These are phyloP conservation scores for Sisyra nigra DNA, from an alignment of 2,888 invertebrate species.

Conservation along the genomic window DNA sequence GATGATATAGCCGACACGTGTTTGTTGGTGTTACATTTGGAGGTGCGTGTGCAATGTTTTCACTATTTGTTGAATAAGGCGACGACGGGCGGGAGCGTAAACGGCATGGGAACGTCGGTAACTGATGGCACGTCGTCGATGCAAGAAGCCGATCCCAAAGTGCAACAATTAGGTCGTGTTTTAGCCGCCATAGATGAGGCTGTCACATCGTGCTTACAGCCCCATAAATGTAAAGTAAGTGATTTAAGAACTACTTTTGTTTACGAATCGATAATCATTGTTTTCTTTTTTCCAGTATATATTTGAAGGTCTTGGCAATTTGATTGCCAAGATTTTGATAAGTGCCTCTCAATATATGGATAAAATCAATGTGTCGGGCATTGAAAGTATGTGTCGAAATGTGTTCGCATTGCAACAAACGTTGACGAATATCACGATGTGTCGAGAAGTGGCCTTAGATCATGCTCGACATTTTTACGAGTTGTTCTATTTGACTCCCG, in stretches of 20 bases:
- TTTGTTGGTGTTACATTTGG: conserved; percentile 79
- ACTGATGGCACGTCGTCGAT: conserved; percentile 22
- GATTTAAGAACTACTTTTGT: too few relatives aligned
- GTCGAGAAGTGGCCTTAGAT: conserved; percentile 69
- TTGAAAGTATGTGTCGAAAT: conserved; percentile 74
- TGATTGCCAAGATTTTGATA: conserved; percentile 65
- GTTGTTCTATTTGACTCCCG: conserved; percentile 64
- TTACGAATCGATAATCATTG: too few relatives aligned
- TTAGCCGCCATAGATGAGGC: conserved; percentile 63
- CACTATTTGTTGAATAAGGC: conserved; percentile 53
- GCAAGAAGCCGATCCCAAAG: conserved; percentile 60
- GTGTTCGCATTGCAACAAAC: conserved; percentile 74
- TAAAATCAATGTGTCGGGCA: conserved; percentile 63
- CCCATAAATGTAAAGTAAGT: conserved; percentile 58
- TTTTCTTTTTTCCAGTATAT: conserved; percentile 75
- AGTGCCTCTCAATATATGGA: conserved; percentile 65
- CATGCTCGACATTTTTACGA: conserved; percentile 81
- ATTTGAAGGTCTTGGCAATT: conserved; percentile 71
- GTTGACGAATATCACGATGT: conserved; percentile 67
- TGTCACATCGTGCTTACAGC: conserved; percentile 56
- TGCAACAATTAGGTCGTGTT: conserved; percentile 61
- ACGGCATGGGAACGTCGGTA: not conserved
- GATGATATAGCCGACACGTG: conserved; percentile 84
- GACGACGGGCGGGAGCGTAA: conserved; percentile 18
- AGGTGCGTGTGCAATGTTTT: conserved; percentile 92